These are phyloP conservation scores for Xenopus tropicalis DNA, from an alignment of 2,113 vertebrate species.

Conservation along the genomic window DNA sequence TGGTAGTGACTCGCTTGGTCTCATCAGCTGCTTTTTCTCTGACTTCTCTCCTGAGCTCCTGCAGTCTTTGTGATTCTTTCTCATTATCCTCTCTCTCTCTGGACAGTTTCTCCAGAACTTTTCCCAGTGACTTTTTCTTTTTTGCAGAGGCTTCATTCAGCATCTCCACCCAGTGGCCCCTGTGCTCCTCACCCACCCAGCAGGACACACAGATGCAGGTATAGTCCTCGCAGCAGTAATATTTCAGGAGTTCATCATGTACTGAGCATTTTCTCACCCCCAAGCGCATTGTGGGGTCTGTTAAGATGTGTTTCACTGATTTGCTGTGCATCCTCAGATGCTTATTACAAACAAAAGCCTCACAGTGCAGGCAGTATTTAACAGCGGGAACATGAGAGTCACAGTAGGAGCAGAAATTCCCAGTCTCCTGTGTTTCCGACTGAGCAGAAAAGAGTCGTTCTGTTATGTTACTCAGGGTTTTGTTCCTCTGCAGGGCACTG, in stretches of 20 bases:
- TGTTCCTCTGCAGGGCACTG: no score
- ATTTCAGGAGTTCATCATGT: slow-evolving; percentile 23
- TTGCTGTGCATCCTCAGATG: slow-evolving; percentile 18
- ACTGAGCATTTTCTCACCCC: neutral
- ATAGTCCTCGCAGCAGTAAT: neutral
- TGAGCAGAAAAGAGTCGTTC: no score
- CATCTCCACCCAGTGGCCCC: slow-evolving; percentile 15
- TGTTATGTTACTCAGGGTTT: no score
- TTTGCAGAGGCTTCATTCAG: neutral
- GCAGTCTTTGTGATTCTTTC: neutral
- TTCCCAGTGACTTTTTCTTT: slow-evolving; percentile 4
- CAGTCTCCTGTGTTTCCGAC: neutral
- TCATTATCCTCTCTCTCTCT: neutral
- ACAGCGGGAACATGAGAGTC: slow-evolving; percentile 52
- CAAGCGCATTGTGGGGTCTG: slow-evolving; percentile 1
- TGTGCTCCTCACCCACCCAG: slow-evolving; percentile 11
- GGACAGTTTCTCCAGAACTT: neutral
- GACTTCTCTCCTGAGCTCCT: neutral
- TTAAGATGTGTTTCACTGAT: slow-evolving; percentile 10
- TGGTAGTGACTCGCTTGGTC: neutral
- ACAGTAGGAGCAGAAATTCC: slow-evolving; percentile 68
- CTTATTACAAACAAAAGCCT: slow-evolving; percentile 1
- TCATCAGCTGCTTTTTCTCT: neutral
- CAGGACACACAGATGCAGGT: slow-evolving; percentile 24
- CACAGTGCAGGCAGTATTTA: slow-evolving; percentile 65